These are phyloP conservation scores for Argyresthia albistria DNA, from an alignment of 2,888 invertebrate species.

Conservation along the genomic window DNA sequence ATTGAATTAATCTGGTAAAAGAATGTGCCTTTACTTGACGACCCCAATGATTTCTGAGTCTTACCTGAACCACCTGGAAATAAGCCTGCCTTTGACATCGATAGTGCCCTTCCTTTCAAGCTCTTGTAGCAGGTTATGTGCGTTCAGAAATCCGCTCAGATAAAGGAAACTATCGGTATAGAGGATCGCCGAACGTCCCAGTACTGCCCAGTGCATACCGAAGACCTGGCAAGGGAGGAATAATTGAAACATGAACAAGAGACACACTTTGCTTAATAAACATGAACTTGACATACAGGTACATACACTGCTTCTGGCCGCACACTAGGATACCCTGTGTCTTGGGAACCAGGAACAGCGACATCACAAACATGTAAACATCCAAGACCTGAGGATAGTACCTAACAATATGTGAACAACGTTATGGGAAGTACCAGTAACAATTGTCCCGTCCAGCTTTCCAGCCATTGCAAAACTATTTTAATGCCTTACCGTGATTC, in stretches of 20 bases:
- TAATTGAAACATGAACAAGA: neutral
- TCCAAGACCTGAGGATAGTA: neutral
- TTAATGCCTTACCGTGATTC: too few relatives aligned
- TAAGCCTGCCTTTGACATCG: conserved; percentile 56
- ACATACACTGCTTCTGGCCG: too few relatives aligned
- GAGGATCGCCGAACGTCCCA: conserved; percentile 73
- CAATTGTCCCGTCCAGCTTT: too few relatives aligned
- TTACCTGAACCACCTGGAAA: conserved; percentile 71
- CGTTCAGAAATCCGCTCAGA: conserved; percentile 72
- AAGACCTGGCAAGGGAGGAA: conserved; percentile 37
- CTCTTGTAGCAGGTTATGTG: conserved; percentile 65
- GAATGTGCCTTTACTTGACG: too few relatives aligned
- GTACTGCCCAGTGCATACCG: conserved; percentile 71
- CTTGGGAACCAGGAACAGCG: too few relatives aligned
- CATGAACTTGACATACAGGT: too few relatives aligned
- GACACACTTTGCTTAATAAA: too few relatives aligned
- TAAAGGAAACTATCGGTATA: conserved; percentile 76
- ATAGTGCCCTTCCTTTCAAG: conserved; percentile 61
- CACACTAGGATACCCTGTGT: too few relatives aligned
- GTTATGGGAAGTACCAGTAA: too few relatives aligned
- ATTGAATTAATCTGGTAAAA: too few relatives aligned
- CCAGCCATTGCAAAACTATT: too few relatives aligned
- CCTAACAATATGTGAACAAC: too few relatives aligned
- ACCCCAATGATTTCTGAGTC: conserved; percentile 5
- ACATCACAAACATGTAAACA: neutral